Base-by-base conservation (phyloP, 2,888 invertebrate genomes). In the Podotricha telesiphe region DNA sequence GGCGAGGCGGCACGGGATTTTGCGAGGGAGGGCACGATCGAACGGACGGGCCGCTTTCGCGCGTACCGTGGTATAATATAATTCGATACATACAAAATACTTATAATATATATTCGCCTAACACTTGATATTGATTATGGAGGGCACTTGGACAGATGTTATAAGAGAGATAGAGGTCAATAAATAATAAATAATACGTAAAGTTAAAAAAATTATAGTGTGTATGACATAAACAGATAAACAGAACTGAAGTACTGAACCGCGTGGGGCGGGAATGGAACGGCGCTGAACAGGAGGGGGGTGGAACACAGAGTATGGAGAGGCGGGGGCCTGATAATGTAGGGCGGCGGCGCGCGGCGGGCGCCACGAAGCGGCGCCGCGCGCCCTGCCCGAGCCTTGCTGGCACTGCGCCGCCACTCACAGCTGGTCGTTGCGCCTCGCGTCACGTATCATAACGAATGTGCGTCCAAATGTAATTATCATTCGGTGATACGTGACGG, bases 341-440 rank as follows among this genome's bases (percentile, higher is more conserved):
- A 55, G 76, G 76, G 74, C 75, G 68, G 68, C 22, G 71, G 73
- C 73, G 66, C 56, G 64, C 66, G 75, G 69, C 67, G 68, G 70
- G 62, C 56, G 69, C 72, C 71, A 68, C 70, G 67, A 69, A 67
- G 67, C 71, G 67, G 55, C 69, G 70, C 61, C 66, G 40, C 50
- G 42, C 63, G 71, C 74, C 68, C 65, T 62, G 66, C 72, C 74
- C 66, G 63, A 28, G n/a, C 45, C n/a, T n/a, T n/a, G n/a, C n/a
- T n/a, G n/a, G n/a, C n/a, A n/a, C n/a, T n/a, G n/a, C n/a, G n/a
- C n/a, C n/a, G n/a, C n/a, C n/a, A n/a, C n/a, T n/a, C n/a, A n/a
- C n/a, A n/a, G n/a, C n/a, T n/a, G n/a, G n/a, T n/a, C n/a, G n/a
- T n/a, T n/a, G n/a, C n/a, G n/a, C n/a, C 45, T 45, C n/a, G n/a